These are phyloP conservation scores for Pogonocherus hispidulus DNA, from an alignment of 2,888 invertebrate species.

Conservation along the genomic window DNA sequence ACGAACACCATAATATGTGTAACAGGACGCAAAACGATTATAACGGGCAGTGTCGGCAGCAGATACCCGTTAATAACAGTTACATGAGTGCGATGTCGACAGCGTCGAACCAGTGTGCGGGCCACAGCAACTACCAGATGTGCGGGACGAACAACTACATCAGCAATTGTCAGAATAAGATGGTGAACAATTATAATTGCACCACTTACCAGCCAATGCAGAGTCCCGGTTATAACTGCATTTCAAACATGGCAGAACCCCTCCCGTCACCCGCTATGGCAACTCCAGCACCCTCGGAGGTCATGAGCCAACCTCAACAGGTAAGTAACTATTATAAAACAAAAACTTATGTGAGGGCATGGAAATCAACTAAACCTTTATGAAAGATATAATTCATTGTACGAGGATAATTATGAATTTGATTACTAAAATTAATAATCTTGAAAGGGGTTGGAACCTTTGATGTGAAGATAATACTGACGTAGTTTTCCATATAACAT, in stretches of 20 bases:
- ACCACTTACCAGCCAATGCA: constrained; percentile 51
- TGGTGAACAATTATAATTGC: constrained; percentile 53
- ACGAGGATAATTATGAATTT: too few species aligned
- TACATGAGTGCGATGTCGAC: constrained; percentile 48
- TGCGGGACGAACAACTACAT: constrained; percentile 54
- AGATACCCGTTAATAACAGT: constrained; percentile 50
- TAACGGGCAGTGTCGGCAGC: constrained; percentile 52
- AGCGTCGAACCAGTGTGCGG: constrained; percentile 53
- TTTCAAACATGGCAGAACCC: constrained; percentile 57
- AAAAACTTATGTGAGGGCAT: too few species aligned
- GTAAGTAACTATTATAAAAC: too few species aligned
- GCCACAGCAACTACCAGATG: constrained; percentile 57
- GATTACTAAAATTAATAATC: too few species aligned
- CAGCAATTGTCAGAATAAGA: constrained; percentile 47
- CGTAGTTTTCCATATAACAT: too few species aligned
- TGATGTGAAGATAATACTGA: too few species aligned
- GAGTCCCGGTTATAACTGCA: constrained; percentile 54
- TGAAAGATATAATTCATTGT: too few species aligned
- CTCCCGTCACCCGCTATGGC: constrained; percentile 65
- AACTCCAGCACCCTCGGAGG: constrained; percentile 62
- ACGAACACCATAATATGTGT: constrained; percentile 55
- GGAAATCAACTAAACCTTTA: too few species aligned
- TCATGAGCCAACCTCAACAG: constrained; percentile 61
- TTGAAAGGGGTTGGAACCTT: too few species aligned
- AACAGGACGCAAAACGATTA: constrained; percentile 50